Percentiles rank a stretch among this genome's conserved stretches.
Conservation (phyloP, 1,140 invertebrate genomes). For the Trichonephila inaurata region DNA sequence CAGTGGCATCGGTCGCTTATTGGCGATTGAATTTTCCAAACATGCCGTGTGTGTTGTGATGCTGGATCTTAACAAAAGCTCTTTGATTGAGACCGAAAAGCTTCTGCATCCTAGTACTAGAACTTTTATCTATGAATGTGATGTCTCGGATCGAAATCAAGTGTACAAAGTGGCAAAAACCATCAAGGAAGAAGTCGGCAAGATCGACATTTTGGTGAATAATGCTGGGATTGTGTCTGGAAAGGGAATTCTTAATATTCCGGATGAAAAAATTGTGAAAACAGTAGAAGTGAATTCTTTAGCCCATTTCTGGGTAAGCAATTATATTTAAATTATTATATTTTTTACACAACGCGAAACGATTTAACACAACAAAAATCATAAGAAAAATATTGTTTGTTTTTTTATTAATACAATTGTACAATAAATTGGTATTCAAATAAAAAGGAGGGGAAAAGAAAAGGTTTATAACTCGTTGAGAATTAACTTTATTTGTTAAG, state of each 20-base stretch:
- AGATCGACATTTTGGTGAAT: constrained; percentile 93
- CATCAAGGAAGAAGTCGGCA: constrained; percentile 90
- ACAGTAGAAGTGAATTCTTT: constrained; percentile 85
- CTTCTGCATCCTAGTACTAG: constrained; percentile 86
- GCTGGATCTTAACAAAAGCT: constrained; percentile 93
- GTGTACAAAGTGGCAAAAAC: constrained; percentile 90
- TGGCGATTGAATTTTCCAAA: constrained; percentile 85
- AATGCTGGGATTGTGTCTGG: constrained; percentile 96
- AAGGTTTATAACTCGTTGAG: too few species aligned
- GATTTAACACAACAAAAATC: too few species aligned
- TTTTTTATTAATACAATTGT: too few species aligned
- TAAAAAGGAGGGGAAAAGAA: too few species aligned
- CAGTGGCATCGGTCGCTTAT: constrained; percentile 77
- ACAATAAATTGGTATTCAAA: too few species aligned
- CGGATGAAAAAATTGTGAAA: constrained; percentile 85
- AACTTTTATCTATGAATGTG: constrained; percentile 85
- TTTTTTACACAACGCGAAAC: too few species aligned
- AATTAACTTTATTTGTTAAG: too few species aligned
- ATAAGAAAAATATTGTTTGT: too few species aligned
- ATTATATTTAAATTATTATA: too few species aligned
- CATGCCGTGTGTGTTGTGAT: constrained; percentile 90
- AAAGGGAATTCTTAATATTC: constrained; percentile 89
- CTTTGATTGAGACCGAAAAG: constrained; percentile 88
- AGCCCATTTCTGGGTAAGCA: constrained; percentile 86
- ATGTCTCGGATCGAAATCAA: constrained; percentile 88